phyloP scores from a whole-genome alignment of 1,140 invertebrate genomes.

The Portunus trituberculatus region DNA sequence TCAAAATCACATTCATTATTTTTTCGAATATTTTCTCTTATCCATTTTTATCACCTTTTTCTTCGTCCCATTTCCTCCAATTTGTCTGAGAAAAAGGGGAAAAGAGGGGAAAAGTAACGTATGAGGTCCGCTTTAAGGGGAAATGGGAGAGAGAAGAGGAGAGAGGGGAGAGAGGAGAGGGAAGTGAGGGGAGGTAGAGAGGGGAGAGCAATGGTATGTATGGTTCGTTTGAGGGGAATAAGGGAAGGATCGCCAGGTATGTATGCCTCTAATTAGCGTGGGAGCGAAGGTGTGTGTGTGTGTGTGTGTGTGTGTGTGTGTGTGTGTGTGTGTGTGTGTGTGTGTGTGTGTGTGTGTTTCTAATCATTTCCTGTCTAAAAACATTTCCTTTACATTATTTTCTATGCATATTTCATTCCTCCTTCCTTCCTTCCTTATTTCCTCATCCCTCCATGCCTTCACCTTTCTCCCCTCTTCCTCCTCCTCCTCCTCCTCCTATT shows the following conservation, averaged over 20 bases:
- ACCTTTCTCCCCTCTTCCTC: background rate
- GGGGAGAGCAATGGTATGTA: background rate
- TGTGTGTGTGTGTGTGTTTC: conserved; percentile 49
- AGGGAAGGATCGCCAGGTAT: conserved; percentile 30
- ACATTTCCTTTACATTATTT: background rate
- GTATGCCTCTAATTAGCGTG: conserved; percentile 4
- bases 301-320: conserved; percentile 55
- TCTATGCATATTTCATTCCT: background rate
- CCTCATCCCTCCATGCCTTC: background rate
- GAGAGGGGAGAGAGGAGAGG: background rate
- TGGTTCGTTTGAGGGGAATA: conserved; percentile 21
- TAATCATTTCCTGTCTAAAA: background rate
- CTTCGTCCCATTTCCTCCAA: too few relatives aligned
- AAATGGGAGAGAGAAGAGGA: background rate
- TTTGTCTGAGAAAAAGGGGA: background rate
- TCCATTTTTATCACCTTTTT: too few relatives aligned
- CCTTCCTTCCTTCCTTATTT: background rate
- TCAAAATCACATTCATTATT: too few relatives aligned
- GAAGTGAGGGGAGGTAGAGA: background rate
- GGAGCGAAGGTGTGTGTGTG: conserved; percentile 46
- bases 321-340: conserved; percentile 59
- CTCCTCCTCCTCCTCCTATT: background rate
- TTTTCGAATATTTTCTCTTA: too few relatives aligned
- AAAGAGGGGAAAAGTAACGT: background rate
- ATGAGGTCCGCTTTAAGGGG: too few relatives aligned